phyloP scores from a whole-genome alignment of 1,140 invertebrate species.

The Bemisia tabaci region DNA sequence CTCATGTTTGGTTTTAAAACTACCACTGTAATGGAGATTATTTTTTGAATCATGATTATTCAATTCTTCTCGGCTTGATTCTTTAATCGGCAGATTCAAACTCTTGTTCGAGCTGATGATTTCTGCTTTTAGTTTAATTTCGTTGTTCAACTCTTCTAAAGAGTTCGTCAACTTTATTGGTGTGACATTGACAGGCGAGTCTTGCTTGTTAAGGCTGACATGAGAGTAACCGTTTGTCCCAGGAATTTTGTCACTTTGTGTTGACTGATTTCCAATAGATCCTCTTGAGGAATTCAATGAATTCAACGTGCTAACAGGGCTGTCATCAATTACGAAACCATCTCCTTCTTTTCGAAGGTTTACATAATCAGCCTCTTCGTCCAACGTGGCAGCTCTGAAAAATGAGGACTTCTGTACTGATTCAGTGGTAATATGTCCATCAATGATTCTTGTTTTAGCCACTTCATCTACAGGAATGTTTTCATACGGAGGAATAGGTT shows the following conservation, averaged over 20 bases:
- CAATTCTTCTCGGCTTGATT: neutral
- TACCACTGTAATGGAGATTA: constrained; percentile 26
- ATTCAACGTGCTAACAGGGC: neutral
- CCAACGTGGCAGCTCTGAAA: neutral
- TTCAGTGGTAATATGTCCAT: constrained; percentile 2
- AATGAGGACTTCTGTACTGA: constrained; percentile 1
- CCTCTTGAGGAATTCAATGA: neutral
- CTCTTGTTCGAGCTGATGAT: constrained; percentile 8
- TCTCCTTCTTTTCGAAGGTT: constrained; percentile 13
- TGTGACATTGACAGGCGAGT: constrained; percentile 6
- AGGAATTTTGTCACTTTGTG: neutral
- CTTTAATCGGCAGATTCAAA: constrained; percentile 4
- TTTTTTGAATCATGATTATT: constrained; percentile 12
- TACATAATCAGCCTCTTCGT: constrained; percentile 17
- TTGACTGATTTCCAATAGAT: too few species aligned
- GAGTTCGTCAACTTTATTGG: constrained; percentile 19
- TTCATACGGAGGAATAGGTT: constrained; percentile 16
- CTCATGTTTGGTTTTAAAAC: constrained; percentile 29
- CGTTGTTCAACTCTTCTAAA: constrained; percentile 20
- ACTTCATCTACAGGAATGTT: constrained; percentile 16
- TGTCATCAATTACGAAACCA: constrained; percentile 12
- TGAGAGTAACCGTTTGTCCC: constrained; percentile 13
- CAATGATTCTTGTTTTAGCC: constrained; percentile 5
- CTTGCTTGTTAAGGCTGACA: constrained; percentile 11
- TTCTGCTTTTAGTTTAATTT: constrained; percentile 22